These are phyloP conservation scores for Sinohyriopsis cumingii DNA, from an alignment of 2,888 invertebrate genomes.

Conservation along the genomic window DNA sequence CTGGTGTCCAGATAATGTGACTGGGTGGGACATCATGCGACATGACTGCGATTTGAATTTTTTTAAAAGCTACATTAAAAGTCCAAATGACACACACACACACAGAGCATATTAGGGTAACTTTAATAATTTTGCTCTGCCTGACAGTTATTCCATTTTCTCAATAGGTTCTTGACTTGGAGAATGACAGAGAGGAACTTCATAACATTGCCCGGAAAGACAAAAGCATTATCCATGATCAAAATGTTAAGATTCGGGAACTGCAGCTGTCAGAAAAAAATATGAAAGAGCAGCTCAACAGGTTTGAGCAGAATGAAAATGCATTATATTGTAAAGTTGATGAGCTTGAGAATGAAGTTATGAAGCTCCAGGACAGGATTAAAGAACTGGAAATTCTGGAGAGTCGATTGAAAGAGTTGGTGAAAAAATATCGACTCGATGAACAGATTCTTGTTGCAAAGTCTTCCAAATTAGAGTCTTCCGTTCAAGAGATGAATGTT, in stretches of 20 bases:
- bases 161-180: constrained; percentile 62
- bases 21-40: no score
- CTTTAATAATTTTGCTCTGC: no score
- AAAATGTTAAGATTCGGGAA: constrained; percentile 62
- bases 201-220: constrained; percentile 66
- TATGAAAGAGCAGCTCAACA: constrained; percentile 59
- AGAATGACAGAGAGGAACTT: constrained; percentile 64
- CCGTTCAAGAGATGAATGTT: constrained; percentile 59
- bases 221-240: constrained; percentile 66
- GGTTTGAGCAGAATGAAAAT: constrained; percentile 52
- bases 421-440: constrained; percentile 57
- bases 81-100: no score
- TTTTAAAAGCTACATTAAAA: no score
- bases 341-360: constrained; percentile 52
- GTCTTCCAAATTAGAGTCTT: constrained; percentile 56
- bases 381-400: constrained; percentile 56
- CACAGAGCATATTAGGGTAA: no score
- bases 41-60: no score
- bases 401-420: constrained; percentile 53
- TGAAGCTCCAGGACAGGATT: constrained; percentile 54
- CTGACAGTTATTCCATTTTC: background rate
- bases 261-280: constrained; percentile 59
- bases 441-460: constrained; percentile 57
- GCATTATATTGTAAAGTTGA: constrained; percentile 54
- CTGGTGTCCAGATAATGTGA: no score